phyloP scores from a whole-genome alignment of 2,797 vertebrate species.

The Cossypha dichroa region DNA sequence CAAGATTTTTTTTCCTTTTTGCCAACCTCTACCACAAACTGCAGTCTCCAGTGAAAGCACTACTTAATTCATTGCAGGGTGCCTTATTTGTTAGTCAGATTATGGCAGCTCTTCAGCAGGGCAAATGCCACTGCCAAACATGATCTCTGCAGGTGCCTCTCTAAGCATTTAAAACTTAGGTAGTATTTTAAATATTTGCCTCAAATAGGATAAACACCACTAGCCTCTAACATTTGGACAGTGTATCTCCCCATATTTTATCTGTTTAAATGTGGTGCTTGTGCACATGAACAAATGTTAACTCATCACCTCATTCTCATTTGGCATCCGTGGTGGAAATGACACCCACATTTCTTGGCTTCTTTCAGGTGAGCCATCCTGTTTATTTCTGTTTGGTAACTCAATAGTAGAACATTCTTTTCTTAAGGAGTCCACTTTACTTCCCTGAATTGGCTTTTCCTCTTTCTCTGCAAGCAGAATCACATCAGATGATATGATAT shows the following conservation, averaged over 20 bases:
- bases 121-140: slow-evolving; percentile 16
- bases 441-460: background rate
- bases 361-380: background rate
- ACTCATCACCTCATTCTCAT: slow-evolving; percentile 57
- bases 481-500: background rate
- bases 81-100: background rate
- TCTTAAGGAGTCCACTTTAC: background rate
- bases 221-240: slow-evolving; percentile 35
- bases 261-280: background rate
- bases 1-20: background rate
- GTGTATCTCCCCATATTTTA: background rate
- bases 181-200: slow-evolving; percentile 41
- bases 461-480: slow-evolving; percentile 58
- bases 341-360: background rate
- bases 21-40: background rate
- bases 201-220: background rate
- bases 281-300: background rate
- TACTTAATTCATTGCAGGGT: background rate
- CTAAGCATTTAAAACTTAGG: background rate
- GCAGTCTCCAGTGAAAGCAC: background rate
- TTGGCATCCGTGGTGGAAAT: background rate
- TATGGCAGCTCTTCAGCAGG: background rate
- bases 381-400: background rate
- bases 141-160: background rate
- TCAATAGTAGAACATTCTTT: background rate